phyloP scores from a whole-genome alignment of 2,797 vertebrate genomes.

The Margarornis squamiger region DNA sequence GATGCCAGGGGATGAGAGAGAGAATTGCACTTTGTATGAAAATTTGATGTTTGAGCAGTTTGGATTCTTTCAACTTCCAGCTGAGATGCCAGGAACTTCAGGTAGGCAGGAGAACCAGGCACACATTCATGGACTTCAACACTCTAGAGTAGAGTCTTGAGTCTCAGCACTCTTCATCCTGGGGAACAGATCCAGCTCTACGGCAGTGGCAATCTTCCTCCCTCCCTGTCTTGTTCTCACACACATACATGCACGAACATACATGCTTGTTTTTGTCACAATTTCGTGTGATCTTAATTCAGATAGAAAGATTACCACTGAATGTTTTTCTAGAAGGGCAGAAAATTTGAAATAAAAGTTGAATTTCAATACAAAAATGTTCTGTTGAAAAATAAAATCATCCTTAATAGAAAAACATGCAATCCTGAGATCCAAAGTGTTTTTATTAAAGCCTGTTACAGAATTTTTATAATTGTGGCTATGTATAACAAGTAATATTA shows the following conservation, averaged over 20 bases:
- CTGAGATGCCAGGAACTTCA: neutral
- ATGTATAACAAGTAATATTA: neutral
- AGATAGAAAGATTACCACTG: neutral
- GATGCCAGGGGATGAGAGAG: neutral
- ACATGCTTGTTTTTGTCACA: neutral
- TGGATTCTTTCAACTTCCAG: neutral
- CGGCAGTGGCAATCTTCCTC: neutral
- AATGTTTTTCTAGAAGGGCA: neutral
- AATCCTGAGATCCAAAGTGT: neutral
- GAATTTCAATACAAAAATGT: neutral
- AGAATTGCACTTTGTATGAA: neutral
- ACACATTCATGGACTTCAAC: neutral
- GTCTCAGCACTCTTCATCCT: neutral
- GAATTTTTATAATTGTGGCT: neutral
- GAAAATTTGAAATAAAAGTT: neutral
- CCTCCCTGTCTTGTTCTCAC: neutral
- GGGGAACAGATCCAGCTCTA: rapidly evolving
- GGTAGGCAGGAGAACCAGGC: neutral
- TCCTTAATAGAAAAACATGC: neutral
- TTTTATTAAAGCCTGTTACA: neutral
- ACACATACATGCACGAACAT: too few species aligned
- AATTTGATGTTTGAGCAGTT: neutral
- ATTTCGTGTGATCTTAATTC: neutral
- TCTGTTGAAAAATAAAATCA: neutral
- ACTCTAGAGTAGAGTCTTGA: neutral